Percentiles rank a stretch among this genome's conserved stretches.
Evolutionary conservation across 2,113 vertebrate genomes (phyloP).

Genomic region (Lophius piscatorius): DNA sequence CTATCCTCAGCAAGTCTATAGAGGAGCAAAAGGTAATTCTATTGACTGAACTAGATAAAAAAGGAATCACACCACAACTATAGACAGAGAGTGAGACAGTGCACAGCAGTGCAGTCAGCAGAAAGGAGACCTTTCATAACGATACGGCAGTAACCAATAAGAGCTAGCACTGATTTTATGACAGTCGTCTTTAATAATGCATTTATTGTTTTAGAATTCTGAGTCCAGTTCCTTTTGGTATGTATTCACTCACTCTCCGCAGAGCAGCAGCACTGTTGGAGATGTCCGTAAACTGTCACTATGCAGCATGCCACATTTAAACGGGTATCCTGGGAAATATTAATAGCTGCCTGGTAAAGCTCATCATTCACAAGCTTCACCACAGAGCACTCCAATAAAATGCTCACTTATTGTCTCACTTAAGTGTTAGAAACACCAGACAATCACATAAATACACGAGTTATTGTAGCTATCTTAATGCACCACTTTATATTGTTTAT

Average conservation of each 20-base stretch:
- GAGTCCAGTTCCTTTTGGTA: slow-evolving; percentile 31
- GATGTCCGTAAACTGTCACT: slow-evolving; percentile 42
- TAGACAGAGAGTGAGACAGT: slow-evolving; percentile 23
- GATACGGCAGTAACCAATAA: slow-evolving; percentile 40
- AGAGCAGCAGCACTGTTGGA: slow-evolving; percentile 5
- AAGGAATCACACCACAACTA: slow-evolving; percentile 49
- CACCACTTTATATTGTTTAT: too few relatives aligned
- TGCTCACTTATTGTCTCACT: slow-evolving; percentile 4
- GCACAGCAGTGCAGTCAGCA: slow-evolving; percentile 20
- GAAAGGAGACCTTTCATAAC: slow-evolving; percentile 33
- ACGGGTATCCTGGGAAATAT: slow-evolving; percentile 53
- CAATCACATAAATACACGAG: background rate
- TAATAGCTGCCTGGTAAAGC: slow-evolving; percentile 38
- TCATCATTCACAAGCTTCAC: slow-evolving; percentile 23
- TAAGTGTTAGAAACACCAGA: slow-evolving; percentile 10
- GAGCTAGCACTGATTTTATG: slow-evolving; percentile 24
- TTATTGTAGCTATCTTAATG: too few relatives aligned
- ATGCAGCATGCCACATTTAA: slow-evolving; percentile 19
- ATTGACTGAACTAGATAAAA: slow-evolving; percentile 53
- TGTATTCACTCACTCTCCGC: slow-evolving; percentile 29
- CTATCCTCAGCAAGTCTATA: slow-evolving; percentile 23
- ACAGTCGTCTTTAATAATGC: slow-evolving; percentile 53
- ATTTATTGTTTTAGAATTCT: slow-evolving; percentile 43
- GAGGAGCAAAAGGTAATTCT: slow-evolving; percentile 56
- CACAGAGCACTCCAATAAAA: slow-evolving; percentile 26